Evolutionary conservation across 2,797 vertebrate genomes (phyloP).

Genomic region (Apodemus agrarius): DNA sequence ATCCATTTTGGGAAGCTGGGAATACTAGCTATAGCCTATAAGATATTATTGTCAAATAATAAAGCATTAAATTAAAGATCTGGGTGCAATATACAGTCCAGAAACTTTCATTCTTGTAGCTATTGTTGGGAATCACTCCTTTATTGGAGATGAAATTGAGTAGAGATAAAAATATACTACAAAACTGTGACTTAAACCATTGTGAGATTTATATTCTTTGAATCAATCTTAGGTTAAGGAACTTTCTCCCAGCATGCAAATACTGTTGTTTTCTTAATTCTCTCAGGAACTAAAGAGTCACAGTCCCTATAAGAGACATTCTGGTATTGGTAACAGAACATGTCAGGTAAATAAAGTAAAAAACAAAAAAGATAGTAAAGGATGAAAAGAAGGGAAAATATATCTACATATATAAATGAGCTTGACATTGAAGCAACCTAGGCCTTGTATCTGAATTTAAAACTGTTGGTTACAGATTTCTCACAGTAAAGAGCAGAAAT

Average conservation of each 20-base stretch:
- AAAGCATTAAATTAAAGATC: not conserved
- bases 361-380: not conserved
- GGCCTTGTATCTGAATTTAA: not conserved
- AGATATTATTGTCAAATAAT: not conserved
- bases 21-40: not conserved
- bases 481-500: not conserved
- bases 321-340: not conserved
- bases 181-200: conserved; percentile 26
- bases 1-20: not conserved
- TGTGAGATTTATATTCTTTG: conserved; percentile 48
- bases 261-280: conserved; percentile 26
- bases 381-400: not conserved
- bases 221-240: conserved; percentile 39
- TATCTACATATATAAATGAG: not conserved
- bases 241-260: conserved; percentile 35
- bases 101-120: not conserved
- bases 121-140: not conserved
- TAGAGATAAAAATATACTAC: not conserved
- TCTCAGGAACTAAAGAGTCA: not conserved
- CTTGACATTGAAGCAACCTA: conserved; percentile 28
- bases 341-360: conserved; percentile 22
- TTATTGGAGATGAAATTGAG: conserved; percentile 26
- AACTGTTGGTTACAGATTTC: not conserved
- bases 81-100: not conserved
- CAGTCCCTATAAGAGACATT: not conserved